These are phyloP conservation scores for Scatophagus argus DNA, from an alignment of 2,113 vertebrate genomes.

Conservation along the genomic window DNA sequence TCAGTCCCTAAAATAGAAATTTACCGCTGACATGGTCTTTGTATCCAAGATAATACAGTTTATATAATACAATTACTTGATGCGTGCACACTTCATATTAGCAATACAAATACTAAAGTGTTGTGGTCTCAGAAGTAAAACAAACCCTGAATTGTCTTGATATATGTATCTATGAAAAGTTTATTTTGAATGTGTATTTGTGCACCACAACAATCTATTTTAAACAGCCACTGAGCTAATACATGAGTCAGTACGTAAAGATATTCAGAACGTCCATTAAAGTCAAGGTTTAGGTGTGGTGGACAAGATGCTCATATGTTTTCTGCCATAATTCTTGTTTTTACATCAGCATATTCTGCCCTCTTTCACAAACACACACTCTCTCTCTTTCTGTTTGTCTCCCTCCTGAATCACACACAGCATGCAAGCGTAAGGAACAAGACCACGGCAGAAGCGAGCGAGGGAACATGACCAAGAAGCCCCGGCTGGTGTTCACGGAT, in stretches of 20 bases:
- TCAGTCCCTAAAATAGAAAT: not conserved
- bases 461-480: conserved; percentile 94
- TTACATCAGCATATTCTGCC: not conserved
- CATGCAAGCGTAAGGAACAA: conserved; percentile 98
- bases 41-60: not conserved
- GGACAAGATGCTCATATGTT: not conserved
- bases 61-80: no score
- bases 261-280: not conserved
- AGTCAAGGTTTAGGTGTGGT: not conserved
- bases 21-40: not conserved
- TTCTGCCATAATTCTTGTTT: not conserved
- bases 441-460: conserved; percentile 92
- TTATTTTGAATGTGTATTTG: not conserved
- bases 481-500: conserved; percentile 97
- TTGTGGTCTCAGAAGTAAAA: not conserved
- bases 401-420: conserved; percentile 74
- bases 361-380: conserved; percentile 1
- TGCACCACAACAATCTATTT: not conserved
- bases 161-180: not conserved
- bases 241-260: not conserved
- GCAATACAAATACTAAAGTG: not conserved
- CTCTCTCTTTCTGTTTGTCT: conserved; percentile 39
- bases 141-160: not conserved
- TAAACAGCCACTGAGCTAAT: not conserved
- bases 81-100: not conserved